Evolutionary conservation across 2,113 vertebrate species (phyloP), one percentile per base, ranked within the genome.

Genomic region (Irena cyanogastra): DNA sequence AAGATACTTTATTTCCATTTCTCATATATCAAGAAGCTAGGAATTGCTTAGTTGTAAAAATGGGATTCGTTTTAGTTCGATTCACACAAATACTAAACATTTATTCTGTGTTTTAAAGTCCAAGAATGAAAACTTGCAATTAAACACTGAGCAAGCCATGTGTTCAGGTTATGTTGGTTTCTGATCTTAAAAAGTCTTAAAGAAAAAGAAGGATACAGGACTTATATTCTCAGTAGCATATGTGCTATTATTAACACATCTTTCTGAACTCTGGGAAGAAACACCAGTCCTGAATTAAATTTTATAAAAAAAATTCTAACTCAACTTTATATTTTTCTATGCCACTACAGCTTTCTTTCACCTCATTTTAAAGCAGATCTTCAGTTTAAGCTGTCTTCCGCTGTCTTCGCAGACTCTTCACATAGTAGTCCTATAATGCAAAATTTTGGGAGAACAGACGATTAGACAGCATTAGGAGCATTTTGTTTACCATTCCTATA

Each of bases 341-440:
- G 98, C 98, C 99, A 99, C 99, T 99, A 99, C 98, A 98, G 98
- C 98, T 99, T 99, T 99, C 99, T 99, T 98, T 99, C 99, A 99
- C 99, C 99, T 99, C 99, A 98, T 99, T 99, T 99, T 99, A 99
- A 99, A 98, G 99, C 97, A 97, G 98, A 98, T 98, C 98, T 98
- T 99, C 98, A 98, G 97, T 98, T 97, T 97, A 97, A 96, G 97
- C 94, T 90, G 98, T 99, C 98, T 99, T 98, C 98, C 89, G 24
- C 94, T 89, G 92, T 98, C 98, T 98, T 99, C 98, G 88, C 98
- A 98, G 98, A 97, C 84, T 98, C 98, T 97, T 98, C 98, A 65
- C 41, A 96, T 90, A 93, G 97, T 89, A 96, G 97, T 97, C 98
- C 98, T 98, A 98, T 57, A 98, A 98, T 70, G 98, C 95, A 98